A percentile compares a stretch with the other conserved stretches of the same genome.
Evolutionary conservation across 1,140 invertebrate species (phyloP).

Genomic region (Rhyzopertha dominica): DNA sequence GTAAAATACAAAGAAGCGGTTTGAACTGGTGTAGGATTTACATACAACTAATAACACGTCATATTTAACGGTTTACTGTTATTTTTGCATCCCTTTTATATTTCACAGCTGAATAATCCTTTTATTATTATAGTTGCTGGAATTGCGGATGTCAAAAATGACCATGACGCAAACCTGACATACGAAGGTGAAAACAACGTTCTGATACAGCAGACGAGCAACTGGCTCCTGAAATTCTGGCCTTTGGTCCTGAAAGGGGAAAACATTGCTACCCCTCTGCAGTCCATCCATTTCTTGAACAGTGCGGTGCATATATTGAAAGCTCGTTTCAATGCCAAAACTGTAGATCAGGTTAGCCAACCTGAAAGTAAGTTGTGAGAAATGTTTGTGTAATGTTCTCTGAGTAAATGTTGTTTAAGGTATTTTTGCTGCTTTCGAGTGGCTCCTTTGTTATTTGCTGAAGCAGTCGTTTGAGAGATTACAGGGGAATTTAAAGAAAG

Average conservation of each 20-base stretch:
- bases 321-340: slow-evolving; percentile 48
- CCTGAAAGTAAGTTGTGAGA: slow-evolving; percentile 54
- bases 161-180: slow-evolving; percentile 89
- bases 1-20: slow-evolving; percentile 41
- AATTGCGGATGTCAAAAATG: slow-evolving; percentile 76
- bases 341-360: slow-evolving; percentile 47
- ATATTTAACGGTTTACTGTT: slow-evolving; percentile 5
- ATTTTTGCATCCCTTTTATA: background rate
- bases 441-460: slow-evolving; percentile 78
- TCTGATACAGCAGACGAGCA: slow-evolving; percentile 88
- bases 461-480: slow-evolving; percentile 62
- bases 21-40: background rate
- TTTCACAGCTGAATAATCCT: background rate
- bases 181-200: slow-evolving; percentile 98
- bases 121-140: slow-evolving; percentile 55
- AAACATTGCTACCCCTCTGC: slow-evolving; percentile 53
- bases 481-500: slow-evolving; percentile 50
- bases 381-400: slow-evolving; percentile 15
- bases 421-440: slow-evolving; percentile 69
- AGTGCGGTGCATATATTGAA: slow-evolving; percentile 51
- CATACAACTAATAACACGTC: slow-evolving; percentile 8
- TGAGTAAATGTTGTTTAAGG: too few species aligned
- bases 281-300: slow-evolving; percentile 60
- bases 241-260: slow-evolving; percentile 46
- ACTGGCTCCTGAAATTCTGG: slow-evolving; percentile 75